Evolutionary conservation across 2,113 vertebrate species (phyloP).

Genomic region (Thalassarche chlororhynchos): DNA sequence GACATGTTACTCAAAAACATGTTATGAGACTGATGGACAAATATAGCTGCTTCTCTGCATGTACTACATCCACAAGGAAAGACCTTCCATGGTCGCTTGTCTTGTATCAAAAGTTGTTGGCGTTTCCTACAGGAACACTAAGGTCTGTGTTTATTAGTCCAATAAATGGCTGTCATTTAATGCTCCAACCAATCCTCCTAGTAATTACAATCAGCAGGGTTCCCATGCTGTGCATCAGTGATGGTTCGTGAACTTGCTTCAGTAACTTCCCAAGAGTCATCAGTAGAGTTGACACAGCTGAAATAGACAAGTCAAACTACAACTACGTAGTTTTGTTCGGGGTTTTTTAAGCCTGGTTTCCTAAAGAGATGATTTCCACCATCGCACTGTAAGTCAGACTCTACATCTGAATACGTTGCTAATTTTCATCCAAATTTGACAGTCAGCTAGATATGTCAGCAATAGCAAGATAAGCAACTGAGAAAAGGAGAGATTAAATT

Average conservation of each 20-base stretch:
- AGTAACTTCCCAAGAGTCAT: not conserved
- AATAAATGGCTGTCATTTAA: not conserved
- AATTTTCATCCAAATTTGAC: not conserved
- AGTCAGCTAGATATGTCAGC: not conserved
- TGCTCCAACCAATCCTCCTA: not conserved
- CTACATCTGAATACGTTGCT: not conserved
- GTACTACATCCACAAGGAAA: not conserved
- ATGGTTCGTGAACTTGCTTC: not conserved
- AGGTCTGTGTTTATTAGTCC: not conserved
- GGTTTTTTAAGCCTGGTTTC: not conserved
- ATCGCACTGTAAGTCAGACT: not conserved
- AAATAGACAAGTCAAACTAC: not conserved
- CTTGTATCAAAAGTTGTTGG: not conserved
- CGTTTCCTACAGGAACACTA: not conserved
- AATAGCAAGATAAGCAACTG: not conserved
- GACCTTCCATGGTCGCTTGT: not conserved
- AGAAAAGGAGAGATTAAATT: not conserved
- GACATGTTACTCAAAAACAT: not conserved
- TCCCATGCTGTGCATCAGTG: constrained; percentile 36
- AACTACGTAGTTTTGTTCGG: not conserved
- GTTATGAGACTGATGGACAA: not conserved
- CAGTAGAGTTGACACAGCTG: not conserved
- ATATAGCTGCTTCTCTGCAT: not conserved
- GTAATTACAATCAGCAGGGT: not conserved
- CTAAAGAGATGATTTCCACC: not conserved